Evolutionary conservation across 2,888 invertebrate genomes (phyloP).

Genomic region (Patella caerulea): DNA sequence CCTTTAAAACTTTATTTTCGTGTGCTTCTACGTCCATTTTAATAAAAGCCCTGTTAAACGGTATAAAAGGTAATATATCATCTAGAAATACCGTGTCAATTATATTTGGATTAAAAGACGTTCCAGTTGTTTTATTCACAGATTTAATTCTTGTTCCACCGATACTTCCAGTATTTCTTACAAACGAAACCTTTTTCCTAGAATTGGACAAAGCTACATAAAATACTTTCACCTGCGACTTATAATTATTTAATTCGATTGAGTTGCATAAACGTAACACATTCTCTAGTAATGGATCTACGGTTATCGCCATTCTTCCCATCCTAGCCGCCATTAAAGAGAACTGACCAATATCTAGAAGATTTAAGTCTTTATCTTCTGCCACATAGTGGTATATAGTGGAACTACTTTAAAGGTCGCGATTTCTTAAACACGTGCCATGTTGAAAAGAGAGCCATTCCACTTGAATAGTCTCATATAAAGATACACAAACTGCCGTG

Average conservation of each 20-base stretch:
- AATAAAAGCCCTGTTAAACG: neutral
- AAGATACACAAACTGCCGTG: no score
- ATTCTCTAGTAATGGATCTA: neutral
- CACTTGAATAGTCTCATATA: no score
- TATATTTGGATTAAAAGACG: neutral
- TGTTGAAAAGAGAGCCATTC: no score
- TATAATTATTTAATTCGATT: neutral
- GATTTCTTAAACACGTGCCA: no score
- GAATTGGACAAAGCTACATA: neutral
- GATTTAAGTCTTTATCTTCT: neutral
- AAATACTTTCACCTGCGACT: neutral
- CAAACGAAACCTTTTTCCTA: neutral
- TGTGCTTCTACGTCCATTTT: no score
- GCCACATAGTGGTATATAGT: neutral
- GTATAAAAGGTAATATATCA: neutral
- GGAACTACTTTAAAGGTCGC: no score
- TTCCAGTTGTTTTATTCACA: no score
- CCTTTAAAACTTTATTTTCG: neutral
- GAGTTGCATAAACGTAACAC: neutral
- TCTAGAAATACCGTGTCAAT: neutral
- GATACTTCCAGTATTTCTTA: neutral
- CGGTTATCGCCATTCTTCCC: neutral
- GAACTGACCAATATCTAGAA: neutral
- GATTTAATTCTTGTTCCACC: neutral
- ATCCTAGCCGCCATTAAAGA: slow-evolving; percentile 1